A percentile compares a stretch with the other conserved stretches of the same genome.
Evolutionary conservation across 2,888 invertebrate genomes (phyloP).

Genomic region (Drosophila macrospina): DNA sequence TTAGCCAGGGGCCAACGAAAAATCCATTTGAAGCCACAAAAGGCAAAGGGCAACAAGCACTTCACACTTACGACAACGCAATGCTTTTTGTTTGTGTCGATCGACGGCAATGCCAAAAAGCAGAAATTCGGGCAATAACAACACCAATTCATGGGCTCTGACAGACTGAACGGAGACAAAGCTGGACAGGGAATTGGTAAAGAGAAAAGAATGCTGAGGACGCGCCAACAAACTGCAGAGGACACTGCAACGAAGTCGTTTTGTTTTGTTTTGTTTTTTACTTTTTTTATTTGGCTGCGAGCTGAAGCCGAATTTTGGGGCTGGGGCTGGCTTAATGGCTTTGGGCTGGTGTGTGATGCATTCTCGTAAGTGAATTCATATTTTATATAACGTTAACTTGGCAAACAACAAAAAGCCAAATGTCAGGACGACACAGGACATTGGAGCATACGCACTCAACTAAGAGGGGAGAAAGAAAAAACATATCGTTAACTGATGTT

Average conservation of each 20-base stretch:
- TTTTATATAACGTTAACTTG: slow-evolving; percentile 80
- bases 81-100: slow-evolving; percentile 36
- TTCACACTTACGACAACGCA: slow-evolving; percentile 34
- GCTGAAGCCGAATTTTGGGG: slow-evolving; percentile 21
- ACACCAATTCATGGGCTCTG: slow-evolving; percentile 17
- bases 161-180: slow-evolving; percentile 18
- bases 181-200: background rate
- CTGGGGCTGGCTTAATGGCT: slow-evolving; percentile 76
- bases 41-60: slow-evolving; percentile 29
- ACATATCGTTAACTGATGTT: slow-evolving; percentile 65
- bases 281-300: slow-evolving; percentile 28
- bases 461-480: slow-evolving; percentile 10
- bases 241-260: slow-evolving; percentile 26
- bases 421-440: slow-evolving; percentile 21
- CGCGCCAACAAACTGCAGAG: slow-evolving; percentile 26
- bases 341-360: slow-evolving; percentile 77
- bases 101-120: slow-evolving; percentile 34
- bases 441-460: background rate
- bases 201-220: slow-evolving; percentile 16
- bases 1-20: slow-evolving; percentile 18
- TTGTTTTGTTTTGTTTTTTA: background rate
- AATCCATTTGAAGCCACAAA: slow-evolving; percentile 37
- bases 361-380: slow-evolving; percentile 83
- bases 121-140: slow-evolving; percentile 33
- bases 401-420: slow-evolving; percentile 45